These are phyloP conservation scores for Hyles vespertilio DNA, from an alignment of 1,140 invertebrate species.

Conservation along the genomic window DNA sequence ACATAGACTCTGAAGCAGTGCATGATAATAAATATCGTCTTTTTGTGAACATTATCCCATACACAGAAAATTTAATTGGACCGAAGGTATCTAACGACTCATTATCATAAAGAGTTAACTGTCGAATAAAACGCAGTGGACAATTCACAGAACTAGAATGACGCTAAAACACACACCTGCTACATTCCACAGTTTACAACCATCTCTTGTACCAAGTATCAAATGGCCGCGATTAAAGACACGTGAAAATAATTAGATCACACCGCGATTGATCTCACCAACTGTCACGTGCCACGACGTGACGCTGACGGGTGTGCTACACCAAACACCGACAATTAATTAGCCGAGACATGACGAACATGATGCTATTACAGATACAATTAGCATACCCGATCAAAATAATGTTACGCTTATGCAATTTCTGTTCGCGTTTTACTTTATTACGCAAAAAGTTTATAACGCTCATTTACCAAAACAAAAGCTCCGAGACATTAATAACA, in stretches of 20 bases:
- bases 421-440: slow-evolving; percentile 7
- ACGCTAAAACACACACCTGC: slow-evolving; percentile 8
- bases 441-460: slow-evolving; percentile 27
- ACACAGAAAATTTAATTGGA: slow-evolving; percentile 12
- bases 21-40: too few species aligned
- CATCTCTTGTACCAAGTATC: neutral
- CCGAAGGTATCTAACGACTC: slow-evolving; percentile 20
- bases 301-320: neutral
- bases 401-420: neutral
- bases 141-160: slow-evolving; percentile 20
- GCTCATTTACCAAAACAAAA: slow-evolving; percentile 41
- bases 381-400: too few species aligned
- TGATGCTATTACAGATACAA: too few species aligned
- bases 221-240: neutral
- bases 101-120: slow-evolving; percentile 24
- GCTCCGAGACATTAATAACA: slow-evolving; percentile 39
- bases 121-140: slow-evolving; percentile 23
- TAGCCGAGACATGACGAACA: too few species aligned
- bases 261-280: too few species aligned
- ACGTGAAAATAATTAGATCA: too few species aligned
- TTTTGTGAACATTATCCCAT: slow-evolving; percentile 1
- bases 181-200: slow-evolving; percentile 3
- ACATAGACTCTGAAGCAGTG: too few species aligned
- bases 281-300: slow-evolving; percentile 12
- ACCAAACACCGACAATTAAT: too few species aligned